These are phyloP conservation scores for Myopa tessellatipennis DNA, from an alignment of 2,888 invertebrate species.

Conservation along the genomic window DNA sequence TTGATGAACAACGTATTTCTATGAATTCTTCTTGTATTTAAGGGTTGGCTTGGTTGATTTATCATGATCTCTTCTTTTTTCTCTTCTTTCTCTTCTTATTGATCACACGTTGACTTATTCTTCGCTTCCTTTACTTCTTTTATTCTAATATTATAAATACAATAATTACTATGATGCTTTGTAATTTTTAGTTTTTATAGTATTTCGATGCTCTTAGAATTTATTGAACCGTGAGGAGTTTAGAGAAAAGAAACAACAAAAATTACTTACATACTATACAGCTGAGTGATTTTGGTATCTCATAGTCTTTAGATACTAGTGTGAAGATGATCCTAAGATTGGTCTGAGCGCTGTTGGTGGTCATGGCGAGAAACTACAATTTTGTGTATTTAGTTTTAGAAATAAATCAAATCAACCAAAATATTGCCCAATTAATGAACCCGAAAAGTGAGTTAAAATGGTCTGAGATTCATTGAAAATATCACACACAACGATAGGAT, in stretches of 20 bases:
- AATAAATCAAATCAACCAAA: too few relatives aligned
- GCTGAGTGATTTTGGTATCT: neutral
- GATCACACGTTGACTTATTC: neutral
- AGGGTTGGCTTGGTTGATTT: constrained; percentile 40
- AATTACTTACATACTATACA: neutral
- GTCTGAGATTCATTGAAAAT: too few relatives aligned
- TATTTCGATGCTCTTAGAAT: constrained; percentile 15
- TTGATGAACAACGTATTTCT: neutral
- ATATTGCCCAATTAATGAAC: too few relatives aligned
- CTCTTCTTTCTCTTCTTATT: constrained; percentile 10
- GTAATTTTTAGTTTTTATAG: constrained; percentile 3
- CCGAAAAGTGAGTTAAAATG: too few relatives aligned
- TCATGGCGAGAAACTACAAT: neutral
- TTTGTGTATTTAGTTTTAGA: neutral
- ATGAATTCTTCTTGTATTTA: constrained; percentile 47
- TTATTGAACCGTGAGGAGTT: constrained; percentile 12
- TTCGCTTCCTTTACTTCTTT: neutral
- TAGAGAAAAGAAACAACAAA: neutral
- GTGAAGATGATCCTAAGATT: too few relatives aligned
- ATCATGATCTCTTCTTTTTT: constrained; percentile 15
- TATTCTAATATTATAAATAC: neutral
- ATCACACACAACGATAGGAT: too few relatives aligned
- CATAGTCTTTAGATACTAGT: too few relatives aligned
- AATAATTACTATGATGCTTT: constrained; percentile 15
- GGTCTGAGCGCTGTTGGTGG: constrained; percentile 10